Conservation (phyloP, 2,113 vertebrate species). For the Catharus fuscescens region DNA sequence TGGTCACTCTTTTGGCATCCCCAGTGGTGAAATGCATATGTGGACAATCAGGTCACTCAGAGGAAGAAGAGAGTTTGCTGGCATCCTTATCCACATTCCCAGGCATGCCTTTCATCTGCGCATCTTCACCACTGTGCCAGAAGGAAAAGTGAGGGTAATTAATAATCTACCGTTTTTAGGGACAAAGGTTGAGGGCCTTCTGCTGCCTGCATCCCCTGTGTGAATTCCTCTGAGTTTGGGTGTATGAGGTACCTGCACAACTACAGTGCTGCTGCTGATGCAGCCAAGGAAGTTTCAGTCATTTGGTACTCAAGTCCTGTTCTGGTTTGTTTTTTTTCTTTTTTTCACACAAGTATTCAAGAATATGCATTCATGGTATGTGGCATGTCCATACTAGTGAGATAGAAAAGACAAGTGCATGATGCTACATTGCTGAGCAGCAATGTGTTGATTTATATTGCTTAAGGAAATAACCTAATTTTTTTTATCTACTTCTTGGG, state of each 20-base stretch:
- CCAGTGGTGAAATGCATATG: neutral
- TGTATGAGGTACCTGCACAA: neutral
- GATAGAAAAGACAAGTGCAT: neutral
- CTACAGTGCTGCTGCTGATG: neutral
- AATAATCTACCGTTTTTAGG: neutral
- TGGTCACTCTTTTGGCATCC: slow-evolving; percentile 57
- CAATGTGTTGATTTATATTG: neutral
- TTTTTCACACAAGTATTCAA: neutral
- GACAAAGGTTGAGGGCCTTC: neutral
- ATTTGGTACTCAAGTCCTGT: neutral
- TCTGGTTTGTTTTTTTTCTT: rapidly evolving
- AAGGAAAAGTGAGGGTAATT: neutral
- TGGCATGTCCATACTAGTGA: neutral
- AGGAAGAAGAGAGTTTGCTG: slow-evolving; percentile 51
- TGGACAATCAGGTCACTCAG: neutral
- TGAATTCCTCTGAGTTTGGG: neutral
- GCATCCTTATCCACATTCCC: slow-evolving; percentile 42
- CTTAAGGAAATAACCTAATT: neutral
- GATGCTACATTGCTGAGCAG: neutral
- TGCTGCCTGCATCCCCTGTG: neutral
- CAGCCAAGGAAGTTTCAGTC: neutral
- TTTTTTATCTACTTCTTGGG: neutral
- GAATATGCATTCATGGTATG: neutral
- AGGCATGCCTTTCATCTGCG: slow-evolving; percentile 3
- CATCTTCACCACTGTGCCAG: neutral